These are phyloP conservation scores for Timandra comae DNA, from an alignment of 2,888 invertebrate species.

Conservation along the genomic window DNA sequence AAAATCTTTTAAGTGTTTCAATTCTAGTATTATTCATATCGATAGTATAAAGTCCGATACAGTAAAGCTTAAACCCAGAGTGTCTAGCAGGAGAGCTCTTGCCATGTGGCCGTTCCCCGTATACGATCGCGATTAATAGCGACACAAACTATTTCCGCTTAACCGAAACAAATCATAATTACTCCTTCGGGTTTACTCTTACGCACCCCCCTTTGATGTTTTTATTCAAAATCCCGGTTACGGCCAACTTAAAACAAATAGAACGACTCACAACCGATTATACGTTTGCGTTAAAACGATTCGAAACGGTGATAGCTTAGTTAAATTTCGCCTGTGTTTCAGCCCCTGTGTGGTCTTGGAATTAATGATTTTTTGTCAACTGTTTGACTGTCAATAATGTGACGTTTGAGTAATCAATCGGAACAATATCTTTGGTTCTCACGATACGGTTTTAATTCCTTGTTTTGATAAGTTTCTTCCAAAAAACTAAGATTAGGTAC, in stretches of 20 bases:
- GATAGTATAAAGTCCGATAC: no score
- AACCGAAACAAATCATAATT: slow-evolving; percentile 73
- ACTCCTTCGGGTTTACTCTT: slow-evolving; percentile 65
- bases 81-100: not conserved
- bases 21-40: no score
- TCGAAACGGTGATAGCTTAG: slow-evolving; percentile 70
- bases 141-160: slow-evolving; percentile 74
- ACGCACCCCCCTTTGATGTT: slow-evolving; percentile 73
- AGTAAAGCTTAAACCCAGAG: no score
- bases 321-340: slow-evolving; percentile 53
- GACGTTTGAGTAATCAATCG: slow-evolving; percentile 44
- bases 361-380: slow-evolving; percentile 46
- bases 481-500: no score
- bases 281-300: slow-evolving; percentile 72
- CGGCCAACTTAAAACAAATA: slow-evolving; percentile 75
- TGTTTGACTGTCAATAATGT: slow-evolving; percentile 42
- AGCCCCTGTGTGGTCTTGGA: slow-evolving; percentile 65
- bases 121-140: slow-evolving; percentile 64
- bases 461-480: no score
- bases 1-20: no score
- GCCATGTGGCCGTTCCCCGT: slow-evolving; percentile 45
- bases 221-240: slow-evolving; percentile 70
- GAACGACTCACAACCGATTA: slow-evolving; percentile 68
- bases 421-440: slow-evolving; percentile 36
- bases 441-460: slow-evolving; percentile 14